These are phyloP conservation scores for Anguilla megastoma DNA, from an alignment of 2,797 vertebrate genomes.

Conservation along the genomic window DNA sequence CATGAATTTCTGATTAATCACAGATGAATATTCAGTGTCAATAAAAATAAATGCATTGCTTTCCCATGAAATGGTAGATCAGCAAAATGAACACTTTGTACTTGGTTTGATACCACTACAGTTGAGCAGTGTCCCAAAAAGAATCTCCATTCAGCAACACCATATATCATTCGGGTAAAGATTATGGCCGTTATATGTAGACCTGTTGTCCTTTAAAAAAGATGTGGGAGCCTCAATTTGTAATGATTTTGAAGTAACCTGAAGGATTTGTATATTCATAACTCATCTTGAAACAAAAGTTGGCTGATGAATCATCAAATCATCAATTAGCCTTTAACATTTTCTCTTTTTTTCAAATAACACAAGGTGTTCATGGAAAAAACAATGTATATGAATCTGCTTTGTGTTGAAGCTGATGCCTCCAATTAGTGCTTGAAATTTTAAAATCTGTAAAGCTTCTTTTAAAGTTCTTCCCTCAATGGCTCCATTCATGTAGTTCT, in stretches of 20 bases:
- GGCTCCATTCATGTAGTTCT: neutral
- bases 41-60: neutral
- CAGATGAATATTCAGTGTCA: too few relatives aligned
- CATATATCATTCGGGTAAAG: neutral
- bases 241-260: constrained; percentile 1
- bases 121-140: neutral
- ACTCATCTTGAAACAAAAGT: neutral
- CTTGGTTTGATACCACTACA: neutral
- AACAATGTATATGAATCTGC: neutral
- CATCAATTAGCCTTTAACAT: neutral
- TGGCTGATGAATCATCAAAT: neutral
- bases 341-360: neutral
- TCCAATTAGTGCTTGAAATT: constrained; percentile 6
- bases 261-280: neutral
- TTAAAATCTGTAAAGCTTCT: neutral
- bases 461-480: neutral
- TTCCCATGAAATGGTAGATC: neutral
- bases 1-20: neutral
- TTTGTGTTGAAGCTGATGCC: constrained; percentile 4
- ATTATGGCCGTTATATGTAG: neutral
- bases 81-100: neutral
- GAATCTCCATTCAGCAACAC: neutral
- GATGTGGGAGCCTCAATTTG: neutral
- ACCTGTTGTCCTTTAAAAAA: neutral
- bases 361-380: neutral